Conservation (phyloP, 2,113 vertebrate genomes). For the Phaethornis superciliosus region DNA sequence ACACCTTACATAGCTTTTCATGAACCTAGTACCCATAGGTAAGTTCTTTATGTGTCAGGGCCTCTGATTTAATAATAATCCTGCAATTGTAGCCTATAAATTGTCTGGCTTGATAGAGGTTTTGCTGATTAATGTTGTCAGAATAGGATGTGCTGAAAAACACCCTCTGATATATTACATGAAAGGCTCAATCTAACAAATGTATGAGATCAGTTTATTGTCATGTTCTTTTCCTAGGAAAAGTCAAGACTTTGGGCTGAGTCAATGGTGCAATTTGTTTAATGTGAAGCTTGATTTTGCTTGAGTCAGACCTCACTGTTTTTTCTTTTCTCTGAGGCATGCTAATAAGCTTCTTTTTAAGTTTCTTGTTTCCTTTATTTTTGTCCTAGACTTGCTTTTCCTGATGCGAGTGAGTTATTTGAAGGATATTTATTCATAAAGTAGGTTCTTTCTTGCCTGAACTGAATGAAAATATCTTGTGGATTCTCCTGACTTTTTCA, state of each 20-base stretch:
- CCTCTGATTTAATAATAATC: constrained; percentile 25
- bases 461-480: constrained; percentile 3
- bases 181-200: constrained; percentile 27
- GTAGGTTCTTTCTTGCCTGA: background rate
- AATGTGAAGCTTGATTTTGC: constrained; percentile 45
- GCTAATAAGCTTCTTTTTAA: constrained; percentile 20
- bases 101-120: constrained; percentile 2
- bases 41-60: background rate
- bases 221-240: constrained; percentile 21
- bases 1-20: background rate
- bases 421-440: constrained; percentile 52
- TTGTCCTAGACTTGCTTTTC: background rate
- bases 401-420: constrained; percentile 20
- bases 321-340: constrained; percentile 7
- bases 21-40: background rate
- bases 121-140: constrained; percentile 45
- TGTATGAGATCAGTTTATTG: background rate
- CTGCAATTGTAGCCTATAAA: background rate
- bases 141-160: constrained; percentile 47
- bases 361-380: constrained; percentile 5
- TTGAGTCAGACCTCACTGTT: background rate
- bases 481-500: constrained; percentile 20
- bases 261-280: constrained; percentile 44
- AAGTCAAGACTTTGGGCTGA: constrained; percentile 23
- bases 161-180: constrained; percentile 48